Evolutionary conservation across 2,888 invertebrate species (phyloP), one percentile per base, ranked within the genome.

Genomic region (Ernsta delagoae): DNA sequence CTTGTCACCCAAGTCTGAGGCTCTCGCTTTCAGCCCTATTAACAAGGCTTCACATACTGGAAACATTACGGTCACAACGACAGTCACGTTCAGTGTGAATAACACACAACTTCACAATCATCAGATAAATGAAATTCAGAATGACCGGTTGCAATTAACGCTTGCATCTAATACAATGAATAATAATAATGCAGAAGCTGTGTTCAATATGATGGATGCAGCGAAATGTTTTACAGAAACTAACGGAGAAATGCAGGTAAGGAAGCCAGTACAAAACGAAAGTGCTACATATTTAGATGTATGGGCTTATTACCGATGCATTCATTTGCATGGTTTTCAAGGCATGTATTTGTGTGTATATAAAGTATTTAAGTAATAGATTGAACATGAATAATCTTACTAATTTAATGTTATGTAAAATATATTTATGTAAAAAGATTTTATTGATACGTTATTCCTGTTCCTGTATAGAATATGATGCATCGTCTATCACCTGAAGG

Each of bases 31-130:
- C 78, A 90, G 85, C 72, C 91, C 93, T 5, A 88, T 90, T 86
- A 91, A 90, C 82, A 92, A 88, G 76, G 78, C 86, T 71, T 68
- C 67, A 56, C 94, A 93, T 75, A 94, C 94, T 82, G 96, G 95
- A 83, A 97, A 97, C 84, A 97, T 97, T 83, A 96, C 96, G 59
- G 96, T 97, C 62, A 97, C 97, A 60, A 96, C 97, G n/a, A 97
- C 97, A n/a, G 96, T 97, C 60, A 97, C 97, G 16, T 97, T 97
- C 84, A 96, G 96, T 78, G 96, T 97, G 77, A 96, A 96, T 89
- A 94, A 94, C 80, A 89, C 91, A 70, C 90, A 92, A 83, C 87
- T 91, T 78, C 92, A 90, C 79, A 92, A 91, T 74, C 94, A 95
- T 80, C 88, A 93, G 87, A 89, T 91, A 85, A 88, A 92, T 80